Evolutionary conservation across 2,797 vertebrate species (phyloP).

Genomic region (Echiichthys vipera): DNA sequence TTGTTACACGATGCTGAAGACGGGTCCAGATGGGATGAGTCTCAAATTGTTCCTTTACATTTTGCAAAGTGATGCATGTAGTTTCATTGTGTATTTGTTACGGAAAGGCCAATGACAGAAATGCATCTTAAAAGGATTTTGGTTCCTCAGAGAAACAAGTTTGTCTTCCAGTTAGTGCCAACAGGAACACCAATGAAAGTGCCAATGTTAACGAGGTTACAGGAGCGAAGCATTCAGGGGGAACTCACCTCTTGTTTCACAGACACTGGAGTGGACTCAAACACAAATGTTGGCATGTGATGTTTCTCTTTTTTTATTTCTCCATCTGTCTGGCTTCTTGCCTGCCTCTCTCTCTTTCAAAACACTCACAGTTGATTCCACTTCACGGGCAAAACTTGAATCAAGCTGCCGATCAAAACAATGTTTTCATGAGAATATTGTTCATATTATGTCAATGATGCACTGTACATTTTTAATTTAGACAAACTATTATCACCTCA

Average conservation of each 20-base stretch:
- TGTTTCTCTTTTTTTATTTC: slow-evolving; percentile 12
- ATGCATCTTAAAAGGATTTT: neutral
- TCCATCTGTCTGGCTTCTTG: neutral
- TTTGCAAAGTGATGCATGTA: slow-evolving; percentile 42
- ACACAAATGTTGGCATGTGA: slow-evolving; percentile 30
- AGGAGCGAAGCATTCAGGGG: slow-evolving; percentile 19
- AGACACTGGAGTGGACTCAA: slow-evolving; percentile 40
- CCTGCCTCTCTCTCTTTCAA: slow-evolving; percentile 14
- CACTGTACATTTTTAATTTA: slow-evolving; percentile 43
- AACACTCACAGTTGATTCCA: slow-evolving; percentile 2
- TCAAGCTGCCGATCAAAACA: slow-evolving; percentile 49
- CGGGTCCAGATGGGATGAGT: neutral
- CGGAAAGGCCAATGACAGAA: slow-evolving; percentile 21
- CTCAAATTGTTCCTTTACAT: neutral
- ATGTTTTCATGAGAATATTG: slow-evolving; percentile 28
- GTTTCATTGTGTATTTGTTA: slow-evolving; percentile 39
- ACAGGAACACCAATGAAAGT: slow-evolving; percentile 51
- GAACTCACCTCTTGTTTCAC: slow-evolving; percentile 19
- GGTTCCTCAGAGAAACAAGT: slow-evolving; percentile 47
- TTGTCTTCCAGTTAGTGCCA: slow-evolving; percentile 75
- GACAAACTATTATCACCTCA: slow-evolving; percentile 1
- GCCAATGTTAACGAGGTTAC: slow-evolving; percentile 42
- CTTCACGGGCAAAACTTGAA: slow-evolving; percentile 50
- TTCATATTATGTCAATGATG: slow-evolving; percentile 18
- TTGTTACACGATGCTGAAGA: neutral